A percentile compares a stretch with the other conserved stretches of the same genome.
phyloP scores from a whole-genome alignment of 2,888 invertebrate species.

The Perdita meconis region DNA sequence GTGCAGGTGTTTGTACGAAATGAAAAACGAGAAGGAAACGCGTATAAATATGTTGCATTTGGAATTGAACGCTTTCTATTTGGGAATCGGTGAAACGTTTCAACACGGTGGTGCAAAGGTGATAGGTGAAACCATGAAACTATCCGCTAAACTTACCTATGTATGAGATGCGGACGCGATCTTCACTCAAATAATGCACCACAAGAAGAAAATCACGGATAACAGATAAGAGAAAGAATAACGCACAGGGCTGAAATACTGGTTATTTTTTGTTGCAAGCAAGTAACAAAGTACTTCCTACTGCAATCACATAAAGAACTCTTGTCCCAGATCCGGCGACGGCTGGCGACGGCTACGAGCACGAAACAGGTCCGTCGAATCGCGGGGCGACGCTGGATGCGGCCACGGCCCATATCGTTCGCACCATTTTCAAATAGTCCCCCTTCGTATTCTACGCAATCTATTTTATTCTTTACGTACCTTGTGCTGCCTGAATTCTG shows the following conservation, averaged over 20 bases:
- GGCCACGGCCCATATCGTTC: slow-evolving; percentile 69
- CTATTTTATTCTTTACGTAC: slow-evolving; percentile 24
- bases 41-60: not conserved
- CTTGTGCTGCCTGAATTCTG: slow-evolving; percentile 31
- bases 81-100: not conserved
- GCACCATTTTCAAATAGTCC: slow-evolving; percentile 78
- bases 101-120: slow-evolving; percentile 9
- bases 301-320: slow-evolving; percentile 75
- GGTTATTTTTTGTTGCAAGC: slow-evolving; percentile 26
- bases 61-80: not conserved
- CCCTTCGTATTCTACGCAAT: slow-evolving; percentile 8
- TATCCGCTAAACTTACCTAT: slow-evolving; percentile 56
- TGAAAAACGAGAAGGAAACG: too few species aligned
- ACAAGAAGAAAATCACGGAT: slow-evolving; percentile 29
- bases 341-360: slow-evolving; percentile 73
- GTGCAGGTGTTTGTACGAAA: not conserved
- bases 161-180: slow-evolving; percentile 37
- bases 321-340: slow-evolving; percentile 76
- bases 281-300: slow-evolving; percentile 47
- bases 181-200: slow-evolving; percentile 45
- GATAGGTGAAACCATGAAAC: slow-evolving; percentile 40
- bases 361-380: slow-evolving; percentile 76
- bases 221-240: slow-evolving; percentile 12
- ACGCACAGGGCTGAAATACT: slow-evolving; percentile 37
- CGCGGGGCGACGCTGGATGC: slow-evolving; percentile 75